Evolutionary conservation across 2,888 invertebrate species (phyloP), one percentile per base, ranked within the genome.

Genomic region (Hydropsyche betteni): DNA sequence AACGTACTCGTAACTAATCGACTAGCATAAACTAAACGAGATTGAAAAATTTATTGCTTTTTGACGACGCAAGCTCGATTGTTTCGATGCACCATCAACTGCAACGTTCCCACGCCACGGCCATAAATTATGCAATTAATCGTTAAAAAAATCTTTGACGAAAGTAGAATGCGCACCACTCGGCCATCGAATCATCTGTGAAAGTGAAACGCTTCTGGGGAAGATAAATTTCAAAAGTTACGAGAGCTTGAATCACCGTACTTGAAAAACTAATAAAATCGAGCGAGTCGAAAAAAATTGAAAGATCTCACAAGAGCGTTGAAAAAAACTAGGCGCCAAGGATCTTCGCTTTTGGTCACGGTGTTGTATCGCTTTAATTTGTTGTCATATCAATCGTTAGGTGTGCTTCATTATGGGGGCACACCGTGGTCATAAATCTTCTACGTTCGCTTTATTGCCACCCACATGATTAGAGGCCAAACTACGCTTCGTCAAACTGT

Each of bases 31-130:
- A 64, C 64, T 5, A 64, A 64, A 36, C 36, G 36, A 12, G 64
- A 64, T 64, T 64, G 64, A n/a, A 64, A 64, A 64, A 64, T 64
- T 64, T 64, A 64, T 64, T 33, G 64, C 64, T 64, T 7, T 64
- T 64, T 64, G 64, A 64, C 64, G n/a, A 64, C 34, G n/a, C 36
- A 34, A 36, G 34, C 64, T 10, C 64, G 34, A 64, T 64, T 64
- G 44, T 44, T 44, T 33, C 36, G 64, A 58, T 58, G 58, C 58
- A 16, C 24, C 16, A 8, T 8, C 24, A 8, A 16, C 8, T 16
- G 58, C 8, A 58, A 58, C 58, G 58, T 58, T 58, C 58, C 58
- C 58, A 58, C 58, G 58, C 58, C 58, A 58, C 24, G 14, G 7
- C 10, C 6, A 10, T 10, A 6, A 44, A 44, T 44, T 44, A 44